Percentiles rank a stretch among this genome's conserved stretches.
Conservation (phyloP, 2,797 vertebrate species). For the Erithacus rubecula region DNA sequence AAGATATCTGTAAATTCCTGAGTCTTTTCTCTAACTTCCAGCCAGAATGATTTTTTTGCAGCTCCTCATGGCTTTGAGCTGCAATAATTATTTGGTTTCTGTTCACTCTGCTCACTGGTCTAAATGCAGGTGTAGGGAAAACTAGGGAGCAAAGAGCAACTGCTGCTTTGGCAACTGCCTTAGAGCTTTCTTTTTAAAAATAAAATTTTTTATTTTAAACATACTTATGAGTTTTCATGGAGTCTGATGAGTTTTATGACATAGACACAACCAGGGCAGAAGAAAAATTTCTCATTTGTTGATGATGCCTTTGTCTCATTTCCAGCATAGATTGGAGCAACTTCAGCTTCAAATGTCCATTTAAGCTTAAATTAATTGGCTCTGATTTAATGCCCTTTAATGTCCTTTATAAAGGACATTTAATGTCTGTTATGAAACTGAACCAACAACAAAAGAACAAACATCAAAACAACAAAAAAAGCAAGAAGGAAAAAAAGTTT, state of each 20-base stretch:
- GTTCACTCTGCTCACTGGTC: background rate
- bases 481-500: accelerated
- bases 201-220: background rate
- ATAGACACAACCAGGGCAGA: background rate
- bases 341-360: background rate
- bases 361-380: background rate
- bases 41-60: background rate
- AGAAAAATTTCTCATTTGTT: background rate
- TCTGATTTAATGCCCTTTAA: background rate
- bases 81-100: background rate
- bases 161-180: background rate
- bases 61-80: background rate
- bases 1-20: background rate
- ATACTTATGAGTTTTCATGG: background rate
- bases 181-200: background rate
- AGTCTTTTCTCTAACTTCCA: background rate
- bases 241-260: background rate
- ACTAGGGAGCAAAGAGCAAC: background rate
- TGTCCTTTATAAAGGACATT: too few species aligned
- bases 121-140: background rate
- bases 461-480: background rate
- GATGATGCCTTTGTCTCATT: background rate
- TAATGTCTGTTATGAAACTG: background rate
- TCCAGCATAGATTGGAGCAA: background rate
- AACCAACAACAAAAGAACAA: background rate